Evolutionary conservation across 23 tunicate genomes (phyloP), one percentile per base, ranked within the genome.

Genomic region (Diplosoma virens): DNA sequence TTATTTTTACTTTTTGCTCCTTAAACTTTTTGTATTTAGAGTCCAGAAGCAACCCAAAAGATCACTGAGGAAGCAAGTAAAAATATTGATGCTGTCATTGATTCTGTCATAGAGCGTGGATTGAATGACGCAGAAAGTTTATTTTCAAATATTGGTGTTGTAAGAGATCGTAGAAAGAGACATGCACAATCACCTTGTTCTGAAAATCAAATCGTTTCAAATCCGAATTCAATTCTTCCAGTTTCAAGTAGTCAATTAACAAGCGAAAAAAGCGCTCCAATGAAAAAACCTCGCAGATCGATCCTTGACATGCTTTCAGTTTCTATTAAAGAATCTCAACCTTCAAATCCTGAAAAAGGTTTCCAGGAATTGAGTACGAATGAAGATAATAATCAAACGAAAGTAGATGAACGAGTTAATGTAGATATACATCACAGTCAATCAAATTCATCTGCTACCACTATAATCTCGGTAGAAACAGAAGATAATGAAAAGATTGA

Each of bases 51-150:
- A n/a, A n/a, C 35, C 20, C 25, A 9, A 3, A 77, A 34, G 37
- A 31, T 60, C 30, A 48, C 75, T 47, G 58, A 32, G 16, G 79
- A 81, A n/a, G 47, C 58, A 21, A 53, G 50, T 17, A 35, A 45
- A 31, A 82, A 48, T 26, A 82, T 82, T 30, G 87, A 82, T 48
- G 87, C 78, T 30, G 81, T 67, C 2, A 82, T 82, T 48, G 71
- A 74, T 48, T 47, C 58, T 34, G 87, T 82, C 21, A 82, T 82
- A 21, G 22, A 59, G 33, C 66, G 54, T 1, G 80, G 74, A 30
- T 28, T 82, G 16, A 47, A 20, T 21, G 75, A 82, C 20, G 63
- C 35, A 47, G 75, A 74, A 23, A 78, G 33, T 3, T 29, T 82
- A 50, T 29, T 82, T 54, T 9, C 33, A 27, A 47, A 23, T 3